phyloP scores from a whole-genome alignment of 2,888 invertebrate genomes.

The Patella pellucida region DNA sequence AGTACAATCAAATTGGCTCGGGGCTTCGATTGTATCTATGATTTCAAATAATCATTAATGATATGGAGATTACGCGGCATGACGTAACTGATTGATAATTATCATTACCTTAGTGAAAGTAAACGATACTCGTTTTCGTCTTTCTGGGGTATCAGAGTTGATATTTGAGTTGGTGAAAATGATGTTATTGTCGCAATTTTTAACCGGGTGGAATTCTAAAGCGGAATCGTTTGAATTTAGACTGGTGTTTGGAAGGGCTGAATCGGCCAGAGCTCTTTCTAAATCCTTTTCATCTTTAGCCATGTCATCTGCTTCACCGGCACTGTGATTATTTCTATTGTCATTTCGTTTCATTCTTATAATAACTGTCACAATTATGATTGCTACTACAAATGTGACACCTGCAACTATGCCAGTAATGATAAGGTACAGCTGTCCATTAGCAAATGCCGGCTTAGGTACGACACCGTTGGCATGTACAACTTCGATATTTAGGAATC shows the following conservation, averaged over 20 bases:
- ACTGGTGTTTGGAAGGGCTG: not conserved
- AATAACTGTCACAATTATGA: constrained; percentile 60
- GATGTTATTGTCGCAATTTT: not conserved
- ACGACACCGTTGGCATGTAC: constrained; percentile 35
- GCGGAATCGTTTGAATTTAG: not conserved
- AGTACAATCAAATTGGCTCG: too few species aligned
- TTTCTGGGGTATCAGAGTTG: not conserved
- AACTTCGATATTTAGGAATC: constrained; percentile 31
- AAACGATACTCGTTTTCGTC: not conserved
- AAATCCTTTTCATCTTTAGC: constrained; percentile 39
- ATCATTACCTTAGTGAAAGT: not conserved
- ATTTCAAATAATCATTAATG: not conserved
- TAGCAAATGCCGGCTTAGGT: constrained; percentile 14
- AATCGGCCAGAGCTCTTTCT: not conserved
- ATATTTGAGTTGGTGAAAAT: not conserved
- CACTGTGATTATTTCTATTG: constrained; percentile 16
- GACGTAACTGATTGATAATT: too few species aligned
- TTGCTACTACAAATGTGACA: constrained; percentile 56
- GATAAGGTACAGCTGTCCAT: constrained; percentile 35
- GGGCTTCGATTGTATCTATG: too few species aligned
- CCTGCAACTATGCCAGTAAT: constrained; percentile 57
- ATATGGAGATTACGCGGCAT: not conserved
- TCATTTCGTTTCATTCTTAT: constrained; percentile 57
- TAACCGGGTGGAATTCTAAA: constrained; percentile 3
- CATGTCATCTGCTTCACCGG: constrained; percentile 21